These are phyloP conservation scores for Caenorhabditis tropicalis DNA, from an alignment of 1,140 invertebrate species.

Conservation along the genomic window DNA sequence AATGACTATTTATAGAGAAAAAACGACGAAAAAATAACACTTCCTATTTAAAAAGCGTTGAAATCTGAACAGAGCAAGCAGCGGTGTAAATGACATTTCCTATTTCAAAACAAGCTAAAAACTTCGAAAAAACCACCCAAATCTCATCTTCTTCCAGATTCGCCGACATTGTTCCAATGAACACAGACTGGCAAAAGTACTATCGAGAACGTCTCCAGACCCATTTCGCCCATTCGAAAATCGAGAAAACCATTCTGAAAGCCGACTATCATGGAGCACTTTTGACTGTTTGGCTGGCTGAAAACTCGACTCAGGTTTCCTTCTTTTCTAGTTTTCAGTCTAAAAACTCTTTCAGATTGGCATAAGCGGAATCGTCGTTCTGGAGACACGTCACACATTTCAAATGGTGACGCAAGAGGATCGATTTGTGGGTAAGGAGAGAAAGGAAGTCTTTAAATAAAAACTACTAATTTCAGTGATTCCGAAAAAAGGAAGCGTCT, in stretches of 20 bases:
- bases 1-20: too few relatives aligned
- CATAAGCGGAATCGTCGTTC: slow-evolving; percentile 48
- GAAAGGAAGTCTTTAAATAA: not conserved
- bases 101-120: too few relatives aligned
- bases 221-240: not conserved
- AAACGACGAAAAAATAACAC: too few relatives aligned
- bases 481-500: slow-evolving; percentile 48
- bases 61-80: too few relatives aligned
- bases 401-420: slow-evolving; percentile 54
- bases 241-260: not conserved
- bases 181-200: slow-evolving; percentile 47
- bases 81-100: too few relatives aligned
- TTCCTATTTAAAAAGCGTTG: too few relatives aligned
- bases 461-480: slow-evolving; percentile 51
- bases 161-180: slow-evolving; percentile 47
- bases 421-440: slow-evolving; percentile 48
- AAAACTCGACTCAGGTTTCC: slow-evolving; percentile 48
- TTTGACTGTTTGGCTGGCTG: slow-evolving; percentile 35
- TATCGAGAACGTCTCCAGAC: slow-evolving; percentile 11
- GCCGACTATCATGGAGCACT: slow-evolving; percentile 52
- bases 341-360: slow-evolving; percentile 48
- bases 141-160: too few relatives aligned
- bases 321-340: not conserved
- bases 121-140: too few relatives aligned
- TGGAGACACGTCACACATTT: slow-evolving; percentile 50